Conservation (phyloP, 2,797 vertebrate genomes). For the Emydoidea blandingii region DNA sequence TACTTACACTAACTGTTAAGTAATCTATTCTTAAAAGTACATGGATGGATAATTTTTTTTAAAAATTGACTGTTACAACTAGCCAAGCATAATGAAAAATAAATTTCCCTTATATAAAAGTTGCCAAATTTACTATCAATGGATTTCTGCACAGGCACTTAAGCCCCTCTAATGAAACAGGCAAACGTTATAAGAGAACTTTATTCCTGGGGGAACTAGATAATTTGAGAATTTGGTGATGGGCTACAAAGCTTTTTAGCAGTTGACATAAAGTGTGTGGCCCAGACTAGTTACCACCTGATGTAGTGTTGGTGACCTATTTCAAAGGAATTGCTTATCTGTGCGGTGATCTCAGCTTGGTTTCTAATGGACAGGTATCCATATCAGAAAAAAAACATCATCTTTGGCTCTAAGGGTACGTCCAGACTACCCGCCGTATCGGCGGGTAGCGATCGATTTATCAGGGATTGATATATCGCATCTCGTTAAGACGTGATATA, state of each 20-base stretch:
- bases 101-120: neutral
- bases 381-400: neutral
- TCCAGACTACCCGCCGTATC: too few species aligned
- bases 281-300: neutral
- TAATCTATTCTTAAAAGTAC: neutral
- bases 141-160: neutral
- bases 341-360: neutral
- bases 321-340: neutral
- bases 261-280: neutral
- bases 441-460: too few species aligned
- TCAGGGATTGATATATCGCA: too few species aligned
- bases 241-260: neutral
- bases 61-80: neutral
- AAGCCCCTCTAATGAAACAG: neutral
- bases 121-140: neutral
- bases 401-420: neutral
- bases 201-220: neutral
- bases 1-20: neutral
- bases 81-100: neutral
- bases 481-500: too few species aligned
- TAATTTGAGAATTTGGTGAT: neutral
- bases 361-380: neutral
- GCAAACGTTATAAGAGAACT: neutral
- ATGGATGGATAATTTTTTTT: neutral
- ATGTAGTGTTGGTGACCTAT: neutral